Conservation (phyloP, 53 echinoderm and acorn worm species). For the Holothuria leucospilota region DNA sequence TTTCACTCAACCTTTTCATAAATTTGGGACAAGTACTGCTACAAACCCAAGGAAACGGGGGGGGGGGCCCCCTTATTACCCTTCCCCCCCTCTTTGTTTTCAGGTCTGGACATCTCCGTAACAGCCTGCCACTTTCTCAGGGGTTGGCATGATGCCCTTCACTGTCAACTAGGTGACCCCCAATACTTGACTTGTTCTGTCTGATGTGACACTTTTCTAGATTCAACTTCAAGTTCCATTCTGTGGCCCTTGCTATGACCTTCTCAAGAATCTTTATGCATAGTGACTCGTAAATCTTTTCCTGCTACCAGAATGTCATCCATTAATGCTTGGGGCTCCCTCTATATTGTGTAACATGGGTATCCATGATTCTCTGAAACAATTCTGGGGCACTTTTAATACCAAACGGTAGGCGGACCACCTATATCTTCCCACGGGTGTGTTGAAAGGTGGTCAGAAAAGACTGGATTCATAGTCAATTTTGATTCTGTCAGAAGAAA, state of each 20-base stretch:
- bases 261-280: conserved; percentile 51
- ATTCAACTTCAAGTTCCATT: conserved; percentile 63
- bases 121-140: conserved; percentile 65
- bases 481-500: too few species aligned
- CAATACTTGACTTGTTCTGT: conserved; percentile 45
- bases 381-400: conserved; percentile 64
- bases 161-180: conserved; percentile 66
- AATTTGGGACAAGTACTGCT: conserved; percentile 66
- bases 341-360: conserved; percentile 69
- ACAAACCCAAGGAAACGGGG: conserved; percentile 64
- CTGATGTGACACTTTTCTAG: conserved; percentile 62
- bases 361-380: conserved; percentile 67
- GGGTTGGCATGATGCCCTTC: conserved; percentile 52
- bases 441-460: conserved; percentile 72
- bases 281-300: conserved; percentile 32
- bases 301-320: conserved; percentile 66
- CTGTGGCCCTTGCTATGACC: conserved; percentile 60
- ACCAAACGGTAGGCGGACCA: conserved; percentile 75
- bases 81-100: conserved; percentile 51
- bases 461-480: too few species aligned
- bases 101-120: conserved; percentile 60
- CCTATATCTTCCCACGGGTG: conserved; percentile 70
- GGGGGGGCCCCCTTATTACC: too few species aligned
- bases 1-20: conserved; percentile 65
- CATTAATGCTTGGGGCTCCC: conserved; percentile 70